These are phyloP conservation scores for Serranus cabrilla DNA, from an alignment of 2,797 vertebrate genomes.

Conservation along the genomic window DNA sequence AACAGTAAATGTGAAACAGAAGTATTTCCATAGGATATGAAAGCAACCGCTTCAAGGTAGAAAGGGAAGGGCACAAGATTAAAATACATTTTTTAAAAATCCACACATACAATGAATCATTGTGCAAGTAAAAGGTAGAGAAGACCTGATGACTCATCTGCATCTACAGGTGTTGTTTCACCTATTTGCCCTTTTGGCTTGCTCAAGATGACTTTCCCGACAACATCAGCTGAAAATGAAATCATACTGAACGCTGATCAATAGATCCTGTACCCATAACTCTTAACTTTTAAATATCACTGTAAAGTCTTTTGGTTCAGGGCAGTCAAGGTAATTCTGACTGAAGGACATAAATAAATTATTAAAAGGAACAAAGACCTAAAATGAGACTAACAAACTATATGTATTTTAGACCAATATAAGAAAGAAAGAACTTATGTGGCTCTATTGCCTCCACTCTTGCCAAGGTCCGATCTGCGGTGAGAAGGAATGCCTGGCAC, in stretches of 20 bases:
- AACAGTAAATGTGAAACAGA: neutral
- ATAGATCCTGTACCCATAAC: neutral
- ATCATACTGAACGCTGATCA: neutral
- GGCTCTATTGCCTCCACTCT: neutral
- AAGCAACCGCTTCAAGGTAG: neutral
- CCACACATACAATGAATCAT: slow-evolving; percentile 20
- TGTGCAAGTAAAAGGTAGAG: slow-evolving; percentile 39
- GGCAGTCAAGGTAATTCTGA: no score
- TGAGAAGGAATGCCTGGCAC: neutral
- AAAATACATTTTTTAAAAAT: no score
- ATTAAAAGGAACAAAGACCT: neutral
- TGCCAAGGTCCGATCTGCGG: neutral
- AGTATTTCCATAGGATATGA: neutral
- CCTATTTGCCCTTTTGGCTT: neutral
- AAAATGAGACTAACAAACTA: neutral
- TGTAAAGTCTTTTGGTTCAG: neutral
- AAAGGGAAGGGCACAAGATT: neutral
- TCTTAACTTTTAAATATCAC: neutral
- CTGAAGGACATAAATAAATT: neutral
- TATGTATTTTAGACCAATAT: neutral
- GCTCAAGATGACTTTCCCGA: neutral
- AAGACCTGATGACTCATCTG: slow-evolving; percentile 34
- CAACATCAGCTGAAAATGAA: neutral
- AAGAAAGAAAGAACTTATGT: neutral
- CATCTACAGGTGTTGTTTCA: neutral